Percentiles rank a stretch among this genome's conserved stretches.
These are phyloP conservation scores for Lepidurus packardi DNA, from an alignment of 1,140 invertebrate species.

Conservation along the genomic window DNA sequence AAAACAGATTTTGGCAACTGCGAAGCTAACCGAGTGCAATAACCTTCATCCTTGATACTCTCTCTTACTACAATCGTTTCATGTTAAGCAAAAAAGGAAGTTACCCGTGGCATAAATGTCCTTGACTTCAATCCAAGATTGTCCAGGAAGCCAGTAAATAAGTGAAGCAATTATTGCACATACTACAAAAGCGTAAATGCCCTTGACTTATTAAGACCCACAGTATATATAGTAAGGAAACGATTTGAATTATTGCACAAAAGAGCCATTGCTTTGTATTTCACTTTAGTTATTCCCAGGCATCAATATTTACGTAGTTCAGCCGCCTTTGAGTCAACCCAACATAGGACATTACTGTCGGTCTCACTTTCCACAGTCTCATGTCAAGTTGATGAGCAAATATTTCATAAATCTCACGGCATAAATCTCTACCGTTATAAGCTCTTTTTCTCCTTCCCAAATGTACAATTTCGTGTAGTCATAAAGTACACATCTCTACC, in stretches of 20 bases:
- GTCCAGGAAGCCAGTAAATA: neutral
- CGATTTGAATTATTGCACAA: neutral
- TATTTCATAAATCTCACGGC: neutral
- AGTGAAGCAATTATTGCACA: neutral
- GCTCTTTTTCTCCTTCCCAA: neutral
- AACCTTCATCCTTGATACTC: too few relatives aligned
- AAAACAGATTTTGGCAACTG: too few relatives aligned
- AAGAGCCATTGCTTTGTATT: constrained; percentile 6
- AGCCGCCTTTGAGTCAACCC: neutral
- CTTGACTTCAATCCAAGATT: neutral
- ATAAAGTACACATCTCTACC: neutral
- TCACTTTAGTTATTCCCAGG: neutral
- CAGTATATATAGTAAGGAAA: neutral
- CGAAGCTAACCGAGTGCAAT: too few relatives aligned
- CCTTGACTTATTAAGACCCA: neutral
- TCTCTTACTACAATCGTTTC: too few relatives aligned
- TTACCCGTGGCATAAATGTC: neutral
- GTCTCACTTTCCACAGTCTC: neutral
- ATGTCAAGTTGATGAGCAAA: constrained; percentile 2
- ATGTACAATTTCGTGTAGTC: neutral
- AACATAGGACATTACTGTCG: neutral
- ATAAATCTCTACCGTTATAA: neutral
- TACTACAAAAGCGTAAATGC: neutral
- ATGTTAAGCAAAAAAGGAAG: neutral
- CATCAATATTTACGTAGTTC: neutral